These are phyloP conservation scores for Papilio helenus DNA, from an alignment of 1,140 invertebrate genomes.

Conservation along the genomic window DNA sequence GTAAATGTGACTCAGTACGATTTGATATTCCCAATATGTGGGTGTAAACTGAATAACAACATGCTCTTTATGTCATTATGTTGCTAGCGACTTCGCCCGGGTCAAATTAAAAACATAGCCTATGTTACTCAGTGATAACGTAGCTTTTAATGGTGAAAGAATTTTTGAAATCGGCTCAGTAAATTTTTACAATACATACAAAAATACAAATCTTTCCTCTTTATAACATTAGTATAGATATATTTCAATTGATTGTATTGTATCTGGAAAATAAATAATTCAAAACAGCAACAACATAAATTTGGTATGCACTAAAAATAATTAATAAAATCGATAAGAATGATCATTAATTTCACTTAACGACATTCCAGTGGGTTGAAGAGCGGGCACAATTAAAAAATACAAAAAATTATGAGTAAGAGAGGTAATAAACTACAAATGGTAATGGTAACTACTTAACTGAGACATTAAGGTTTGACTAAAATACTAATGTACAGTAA, in stretches of 20 bases:
- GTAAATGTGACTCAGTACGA: slow-evolving; percentile 17
- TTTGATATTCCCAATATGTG: not conserved
- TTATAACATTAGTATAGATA: too few relatives aligned
- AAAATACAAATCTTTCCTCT: too few relatives aligned
- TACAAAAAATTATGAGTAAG: not conserved
- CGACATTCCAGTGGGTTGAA: not conserved
- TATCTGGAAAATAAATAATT: not conserved
- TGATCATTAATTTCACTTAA: slow-evolving; percentile 4
- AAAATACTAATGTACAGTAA: not conserved
- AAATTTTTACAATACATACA: too few relatives aligned
- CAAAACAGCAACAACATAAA: not conserved
- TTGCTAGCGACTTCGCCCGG: too few relatives aligned
- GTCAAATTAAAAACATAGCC: too few relatives aligned
- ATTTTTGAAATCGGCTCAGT: too few relatives aligned
- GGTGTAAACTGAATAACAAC: not conserved
- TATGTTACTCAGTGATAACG: too few relatives aligned
- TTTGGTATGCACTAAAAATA: not conserved
- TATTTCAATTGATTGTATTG: not conserved
- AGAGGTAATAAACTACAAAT: slow-evolving; percentile 23
- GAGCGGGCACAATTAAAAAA: not conserved
- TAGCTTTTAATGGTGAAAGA: too few relatives aligned
- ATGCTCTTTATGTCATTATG: not conserved
- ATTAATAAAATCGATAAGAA: not conserved
- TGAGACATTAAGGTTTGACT: slow-evolving; percentile 9
- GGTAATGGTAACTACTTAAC: not conserved